Evolutionary conservation across 1,140 invertebrate species (phyloP), one percentile per base, ranked within the genome.

Genomic region (Linepithema humile): DNA sequence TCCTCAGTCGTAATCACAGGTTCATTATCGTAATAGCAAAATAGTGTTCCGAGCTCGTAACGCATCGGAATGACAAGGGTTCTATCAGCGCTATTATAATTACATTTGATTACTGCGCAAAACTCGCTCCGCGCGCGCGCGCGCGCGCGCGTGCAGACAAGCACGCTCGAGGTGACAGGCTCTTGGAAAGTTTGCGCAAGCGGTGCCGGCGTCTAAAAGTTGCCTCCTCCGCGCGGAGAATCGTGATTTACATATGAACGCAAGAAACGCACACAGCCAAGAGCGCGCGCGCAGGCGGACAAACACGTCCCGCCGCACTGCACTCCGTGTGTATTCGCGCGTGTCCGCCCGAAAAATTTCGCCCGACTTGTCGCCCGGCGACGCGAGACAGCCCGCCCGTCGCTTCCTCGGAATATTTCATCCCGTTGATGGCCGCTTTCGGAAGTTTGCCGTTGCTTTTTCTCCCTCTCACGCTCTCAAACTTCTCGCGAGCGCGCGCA

Each of bases 1-100:
- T 40, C 15, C 43, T 9, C 43, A 15, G 75, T 32, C 35, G 62
- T 80, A 70, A 80, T 20, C 38, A 43, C n/a, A 26, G 32, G 17
- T 69, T 80, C 64, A 55, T 80, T 80, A 80, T 40, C 50, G 45
- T 43, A 55, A 78, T 55, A 40, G 48, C 48, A 48, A 70, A 80
- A 70, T 67, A 29, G 23, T 45, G 40, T 62, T 62, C 6, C 26
- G 26, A 69, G 17, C 26, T 32, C 65, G 10, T 29, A n/a, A 4
- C n/a, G 38, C 50, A 40, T 75, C 55, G 55, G 32, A 50, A 38
- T 65, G 55, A 77, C 73, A 64, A 75, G 72, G 10, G 35, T 65
- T 77, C 57, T 17, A 48, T 45, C 15, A 35, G 40, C 29, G 38
- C 17, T 20, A 32, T 75, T 75, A 60, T 43, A 62, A 45, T 10